Evolutionary conservation across 1,140 invertebrate genomes (phyloP).

Genomic region (Pectinophora gossypiella): DNA sequence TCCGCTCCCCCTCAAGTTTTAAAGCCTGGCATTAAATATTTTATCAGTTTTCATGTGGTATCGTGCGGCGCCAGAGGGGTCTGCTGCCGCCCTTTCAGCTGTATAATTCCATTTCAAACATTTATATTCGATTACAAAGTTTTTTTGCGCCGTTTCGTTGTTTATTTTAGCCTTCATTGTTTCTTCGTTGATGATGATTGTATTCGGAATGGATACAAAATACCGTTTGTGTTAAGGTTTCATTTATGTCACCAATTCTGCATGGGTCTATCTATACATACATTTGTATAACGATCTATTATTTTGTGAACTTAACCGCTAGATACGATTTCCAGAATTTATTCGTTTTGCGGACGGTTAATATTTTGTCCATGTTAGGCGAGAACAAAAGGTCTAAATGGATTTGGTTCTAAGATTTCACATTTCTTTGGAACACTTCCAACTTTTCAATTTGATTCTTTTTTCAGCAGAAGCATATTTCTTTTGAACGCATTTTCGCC

Average conservation of each 20-base stretch:
- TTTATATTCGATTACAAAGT: constrained; percentile 44
- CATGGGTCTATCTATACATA: too few relatives aligned
- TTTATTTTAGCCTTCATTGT: constrained; percentile 12
- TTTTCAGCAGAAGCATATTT: neutral
- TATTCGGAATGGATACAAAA: too few relatives aligned
- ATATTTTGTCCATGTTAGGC: too few relatives aligned
- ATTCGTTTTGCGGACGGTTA: too few relatives aligned
- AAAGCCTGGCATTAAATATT: constrained; percentile 59
- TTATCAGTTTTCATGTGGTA: constrained; percentile 60
- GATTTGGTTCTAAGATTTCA: neutral
- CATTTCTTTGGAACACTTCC: neutral
- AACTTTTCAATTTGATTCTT: neutral
- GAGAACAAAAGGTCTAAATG: neutral
- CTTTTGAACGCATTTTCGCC: neutral
- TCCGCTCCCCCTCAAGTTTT: constrained; percentile 44
- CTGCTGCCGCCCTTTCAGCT: constrained; percentile 12
- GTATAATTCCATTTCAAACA: constrained; percentile 27
- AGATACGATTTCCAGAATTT: too few relatives aligned
- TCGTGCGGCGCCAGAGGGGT: constrained; percentile 58
- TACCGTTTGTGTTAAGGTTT: too few relatives aligned
- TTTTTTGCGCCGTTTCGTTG: constrained; percentile 21
- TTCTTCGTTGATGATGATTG: constrained; percentile 37
- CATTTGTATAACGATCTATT: too few relatives aligned
- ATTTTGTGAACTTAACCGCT: too few relatives aligned
- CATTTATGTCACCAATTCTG: too few relatives aligned